Percentiles rank a stretch among this genome's conserved stretches.
phyloP scores from a whole-genome alignment of 1,140 invertebrate genomes.

The Mercenaria mercenaria region DNA sequence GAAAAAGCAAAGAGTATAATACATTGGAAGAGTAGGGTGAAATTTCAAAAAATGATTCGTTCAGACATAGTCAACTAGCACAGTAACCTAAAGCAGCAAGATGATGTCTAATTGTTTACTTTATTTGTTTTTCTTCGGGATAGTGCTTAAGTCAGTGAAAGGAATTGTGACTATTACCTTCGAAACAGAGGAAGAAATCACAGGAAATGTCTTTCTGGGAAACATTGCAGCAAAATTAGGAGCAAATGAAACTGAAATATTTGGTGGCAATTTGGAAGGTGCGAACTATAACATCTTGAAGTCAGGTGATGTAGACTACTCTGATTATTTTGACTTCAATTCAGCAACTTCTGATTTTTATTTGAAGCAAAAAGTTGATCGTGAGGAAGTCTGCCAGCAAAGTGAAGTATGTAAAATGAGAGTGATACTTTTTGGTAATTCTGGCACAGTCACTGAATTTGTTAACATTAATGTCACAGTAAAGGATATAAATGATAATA shows the following conservation, averaged over 20 bases:
- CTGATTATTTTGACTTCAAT: constrained; percentile 21
- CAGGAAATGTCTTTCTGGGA: background rate
- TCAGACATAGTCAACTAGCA: background rate
- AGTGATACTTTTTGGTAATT: constrained; percentile 11
- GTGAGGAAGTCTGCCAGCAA: constrained; percentile 33
- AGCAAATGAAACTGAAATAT: constrained; percentile 14
- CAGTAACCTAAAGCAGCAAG: background rate
- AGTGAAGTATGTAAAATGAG: constrained; percentile 14
- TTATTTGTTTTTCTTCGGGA: background rate
- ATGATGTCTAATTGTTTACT: background rate
- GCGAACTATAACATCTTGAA: background rate
- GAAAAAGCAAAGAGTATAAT: background rate
- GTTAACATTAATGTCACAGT: constrained; percentile 70
- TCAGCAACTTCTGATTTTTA: background rate
- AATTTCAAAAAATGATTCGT: background rate
- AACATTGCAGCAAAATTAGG: constrained; percentile 4
- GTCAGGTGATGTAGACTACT: background rate
- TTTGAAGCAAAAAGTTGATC: constrained; percentile 23
- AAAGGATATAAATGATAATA: constrained; percentile 82
- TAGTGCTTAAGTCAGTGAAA: background rate
- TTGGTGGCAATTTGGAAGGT: background rate
- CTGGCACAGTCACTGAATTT: constrained; percentile 22
- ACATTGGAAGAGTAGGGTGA: background rate
- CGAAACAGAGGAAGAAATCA: constrained; percentile 29
- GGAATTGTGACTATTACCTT: background rate